These are phyloP conservation scores for Agrochola circellaris DNA, from an alignment of 2,888 invertebrate species.

Conservation along the genomic window DNA sequence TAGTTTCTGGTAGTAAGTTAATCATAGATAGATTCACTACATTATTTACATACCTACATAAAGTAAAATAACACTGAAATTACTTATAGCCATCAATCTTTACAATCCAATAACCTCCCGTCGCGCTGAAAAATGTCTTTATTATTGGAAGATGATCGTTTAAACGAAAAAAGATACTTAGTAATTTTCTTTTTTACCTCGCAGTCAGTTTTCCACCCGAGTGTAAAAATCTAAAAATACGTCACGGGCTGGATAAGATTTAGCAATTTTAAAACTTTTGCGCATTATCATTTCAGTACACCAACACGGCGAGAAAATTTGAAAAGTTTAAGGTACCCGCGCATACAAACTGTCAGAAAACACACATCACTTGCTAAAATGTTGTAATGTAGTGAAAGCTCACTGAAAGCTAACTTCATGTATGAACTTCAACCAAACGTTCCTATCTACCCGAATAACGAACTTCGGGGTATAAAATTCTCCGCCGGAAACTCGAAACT, in stretches of 20 bases:
- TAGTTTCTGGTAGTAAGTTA: background rate
- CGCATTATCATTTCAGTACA: slow-evolving; percentile 41
- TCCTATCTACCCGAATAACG: slow-evolving; percentile 8
- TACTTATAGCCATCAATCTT: slow-evolving; percentile 39
- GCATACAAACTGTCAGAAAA: slow-evolving; percentile 46
- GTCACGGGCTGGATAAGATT: slow-evolving; percentile 37
- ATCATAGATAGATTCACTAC: background rate
- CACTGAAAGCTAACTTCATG: slow-evolving; percentile 22
- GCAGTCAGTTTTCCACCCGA: background rate
- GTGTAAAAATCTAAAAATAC: slow-evolving; percentile 42
- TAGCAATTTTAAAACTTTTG: slow-evolving; percentile 47
- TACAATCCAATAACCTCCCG: slow-evolving; percentile 43
- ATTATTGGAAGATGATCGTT: slow-evolving; percentile 31
- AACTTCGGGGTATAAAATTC: slow-evolving; percentile 43
- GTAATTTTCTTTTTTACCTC: slow-evolving; percentile 8
- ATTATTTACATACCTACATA: background rate
- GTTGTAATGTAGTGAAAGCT: slow-evolving; percentile 37
- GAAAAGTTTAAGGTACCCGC: slow-evolving; percentile 38
- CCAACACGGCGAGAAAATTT: slow-evolving; percentile 15
- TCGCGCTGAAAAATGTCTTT: slow-evolving; percentile 34
- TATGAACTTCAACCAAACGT: slow-evolving; percentile 27
- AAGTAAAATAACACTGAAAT: too few species aligned
- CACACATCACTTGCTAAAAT: slow-evolving; percentile 29
- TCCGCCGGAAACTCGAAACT: slow-evolving; percentile 60
- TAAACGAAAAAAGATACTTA: slow-evolving; percentile 18